phyloP scores from a whole-genome alignment of 2,888 invertebrate genomes.

The Drosophila stalkeri region DNA sequence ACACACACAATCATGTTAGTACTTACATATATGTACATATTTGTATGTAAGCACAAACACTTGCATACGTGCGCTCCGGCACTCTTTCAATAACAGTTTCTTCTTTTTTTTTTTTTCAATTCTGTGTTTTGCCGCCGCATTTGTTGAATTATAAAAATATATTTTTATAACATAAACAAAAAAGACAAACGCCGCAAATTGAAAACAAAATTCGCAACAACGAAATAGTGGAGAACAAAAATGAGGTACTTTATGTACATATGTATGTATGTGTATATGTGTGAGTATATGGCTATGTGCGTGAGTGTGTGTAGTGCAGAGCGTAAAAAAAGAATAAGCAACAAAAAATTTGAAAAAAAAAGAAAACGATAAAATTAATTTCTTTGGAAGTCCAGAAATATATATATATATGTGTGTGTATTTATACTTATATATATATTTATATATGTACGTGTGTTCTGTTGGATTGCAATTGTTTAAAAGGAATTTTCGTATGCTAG shows the following conservation, averaged over 20 bases:
- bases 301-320: constrained; percentile 35
- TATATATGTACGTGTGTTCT: constrained; percentile 2
- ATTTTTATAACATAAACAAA: constrained; percentile 76
- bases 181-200: constrained; percentile 27
- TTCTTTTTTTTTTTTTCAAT: constrained; percentile 11
- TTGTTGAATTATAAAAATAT: constrained; percentile 54
- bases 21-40: background rate
- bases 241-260: background rate
- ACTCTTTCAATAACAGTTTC: constrained; percentile 19
- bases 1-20: background rate
- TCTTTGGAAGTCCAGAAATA: constrained; percentile 29
- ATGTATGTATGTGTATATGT: background rate
- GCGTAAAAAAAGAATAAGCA: constrained; percentile 13
- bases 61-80: constrained; percentile 21
- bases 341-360: constrained; percentile 11
- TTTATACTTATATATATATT: background rate
- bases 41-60: background rate
- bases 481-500: constrained; percentile 19
- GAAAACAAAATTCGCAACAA: constrained; percentile 47
- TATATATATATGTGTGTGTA: background rate
- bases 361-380: constrained; percentile 23
- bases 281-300: background rate
- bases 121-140: constrained; percentile 27
- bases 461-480: constrained; percentile 17
- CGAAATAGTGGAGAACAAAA: constrained; percentile 37